These are phyloP conservation scores for Crotalus viridis DNA, from an alignment of 2,113 vertebrate genomes.

Conservation along the genomic window DNA sequence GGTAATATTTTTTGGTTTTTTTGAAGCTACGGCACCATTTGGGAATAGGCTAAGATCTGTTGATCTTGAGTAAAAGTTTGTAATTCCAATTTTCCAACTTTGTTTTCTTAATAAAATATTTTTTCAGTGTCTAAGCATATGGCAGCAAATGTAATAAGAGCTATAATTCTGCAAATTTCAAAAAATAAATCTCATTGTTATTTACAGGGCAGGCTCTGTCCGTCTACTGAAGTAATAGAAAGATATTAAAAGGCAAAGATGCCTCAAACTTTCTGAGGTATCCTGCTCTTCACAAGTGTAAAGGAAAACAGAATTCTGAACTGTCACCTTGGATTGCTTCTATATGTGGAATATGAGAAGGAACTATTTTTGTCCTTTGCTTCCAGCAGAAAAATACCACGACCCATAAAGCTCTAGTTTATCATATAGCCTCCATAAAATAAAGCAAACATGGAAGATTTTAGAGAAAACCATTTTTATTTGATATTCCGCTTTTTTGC, in stretches of 20 bases:
- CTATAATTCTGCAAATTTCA: background rate
- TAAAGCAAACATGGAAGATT: background rate
- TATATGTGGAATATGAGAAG: background rate
- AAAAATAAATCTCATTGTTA: background rate
- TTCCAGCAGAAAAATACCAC: background rate
- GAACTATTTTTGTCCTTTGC: background rate
- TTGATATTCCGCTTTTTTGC: background rate
- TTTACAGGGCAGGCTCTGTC: background rate
- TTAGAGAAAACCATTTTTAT: background rate
- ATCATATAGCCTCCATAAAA: background rate
- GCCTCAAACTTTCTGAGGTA: background rate
- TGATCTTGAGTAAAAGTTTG: background rate
- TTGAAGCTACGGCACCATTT: background rate
- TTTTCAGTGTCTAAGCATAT: background rate
- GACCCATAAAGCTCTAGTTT: background rate
- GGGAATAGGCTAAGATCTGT: background rate
- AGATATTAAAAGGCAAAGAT: background rate
- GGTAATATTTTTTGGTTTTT: background rate
- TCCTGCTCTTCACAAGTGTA: background rate
- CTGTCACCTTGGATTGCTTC: background rate
- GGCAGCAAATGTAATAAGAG: background rate
- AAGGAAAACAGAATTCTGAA: background rate
- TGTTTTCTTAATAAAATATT: background rate
- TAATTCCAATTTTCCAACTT: background rate
- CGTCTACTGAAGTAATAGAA: background rate